phyloP scores from a whole-genome alignment of 2,888 invertebrate genomes.

The Eumerus sabulonum region DNA sequence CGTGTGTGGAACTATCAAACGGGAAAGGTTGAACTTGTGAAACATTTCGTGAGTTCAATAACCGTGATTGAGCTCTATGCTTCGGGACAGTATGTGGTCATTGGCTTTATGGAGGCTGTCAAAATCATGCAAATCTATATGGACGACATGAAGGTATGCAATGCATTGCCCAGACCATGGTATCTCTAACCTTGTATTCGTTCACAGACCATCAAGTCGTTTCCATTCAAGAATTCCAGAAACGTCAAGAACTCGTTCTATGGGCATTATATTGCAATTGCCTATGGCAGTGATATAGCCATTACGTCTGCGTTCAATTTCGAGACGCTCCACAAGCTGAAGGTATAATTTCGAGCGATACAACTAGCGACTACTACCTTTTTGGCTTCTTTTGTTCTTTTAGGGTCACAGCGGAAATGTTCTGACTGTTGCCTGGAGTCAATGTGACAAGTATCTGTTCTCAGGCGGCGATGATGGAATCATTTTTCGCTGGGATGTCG shows the following conservation, averaged over 20 bases:
- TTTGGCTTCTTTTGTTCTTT: slow-evolving; percentile 74
- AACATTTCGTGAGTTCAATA: slow-evolving; percentile 89
- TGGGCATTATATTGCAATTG: slow-evolving; percentile 93
- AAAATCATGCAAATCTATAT: slow-evolving; percentile 92
- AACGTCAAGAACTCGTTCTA: slow-evolving; percentile 86
- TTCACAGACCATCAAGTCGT: slow-evolving; percentile 76
- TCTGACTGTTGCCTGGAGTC: slow-evolving; percentile 76
- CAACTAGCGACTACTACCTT: too few species aligned
- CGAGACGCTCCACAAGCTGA: slow-evolving; percentile 81
- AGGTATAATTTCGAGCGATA: slow-evolving; percentile 61
- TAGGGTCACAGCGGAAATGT: slow-evolving; percentile 90
- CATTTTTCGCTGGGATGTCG: slow-evolving; percentile 93
- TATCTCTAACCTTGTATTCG: background rate
- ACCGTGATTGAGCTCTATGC: slow-evolving; percentile 86
- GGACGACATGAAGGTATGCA: slow-evolving; percentile 89
- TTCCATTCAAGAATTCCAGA: slow-evolving; percentile 84
- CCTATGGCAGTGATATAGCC: slow-evolving; percentile 91
- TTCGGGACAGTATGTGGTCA: slow-evolving; percentile 89
- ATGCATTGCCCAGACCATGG: too few species aligned
- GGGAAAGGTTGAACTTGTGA: slow-evolving; percentile 87
- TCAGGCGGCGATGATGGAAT: slow-evolving; percentile 94
- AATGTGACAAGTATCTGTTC: slow-evolving; percentile 86
- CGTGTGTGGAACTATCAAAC: slow-evolving; percentile 96
- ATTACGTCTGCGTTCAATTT: slow-evolving; percentile 91
- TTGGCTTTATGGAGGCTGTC: slow-evolving; percentile 94